These are phyloP conservation scores for Geopemphigus sp. DNA, from an alignment of 1,140 invertebrate species.

Conservation along the genomic window DNA sequence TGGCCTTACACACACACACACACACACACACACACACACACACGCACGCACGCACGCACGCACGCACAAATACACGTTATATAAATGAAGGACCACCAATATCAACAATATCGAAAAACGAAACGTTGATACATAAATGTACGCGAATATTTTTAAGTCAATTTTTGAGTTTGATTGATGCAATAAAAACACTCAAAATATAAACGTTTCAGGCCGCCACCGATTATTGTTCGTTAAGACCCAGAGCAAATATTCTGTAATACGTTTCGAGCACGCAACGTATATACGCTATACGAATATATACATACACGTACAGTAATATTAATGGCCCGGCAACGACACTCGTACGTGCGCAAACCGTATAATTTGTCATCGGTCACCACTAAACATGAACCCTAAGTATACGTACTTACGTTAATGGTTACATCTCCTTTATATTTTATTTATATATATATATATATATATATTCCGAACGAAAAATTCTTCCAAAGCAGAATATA, in stretches of 20 bases:
- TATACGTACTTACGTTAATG: not conserved
- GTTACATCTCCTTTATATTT: too few species aligned
- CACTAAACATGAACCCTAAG: not conserved
- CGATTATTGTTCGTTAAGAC: not conserved
- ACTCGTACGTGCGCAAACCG: not conserved
- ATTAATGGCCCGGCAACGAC: not conserved
- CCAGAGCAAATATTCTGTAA: not conserved
- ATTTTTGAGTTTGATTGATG: too few species aligned
- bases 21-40: too few species aligned
- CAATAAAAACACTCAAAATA: not conserved
- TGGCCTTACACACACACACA: too few species aligned
- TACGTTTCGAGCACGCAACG: not conserved
- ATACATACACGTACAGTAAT: too few species aligned
- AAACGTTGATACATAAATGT: not conserved
- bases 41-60: too few species aligned
- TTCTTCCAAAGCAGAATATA: too few species aligned
- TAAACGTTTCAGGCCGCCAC: not conserved
- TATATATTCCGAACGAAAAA: too few species aligned
- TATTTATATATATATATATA: too few species aligned
- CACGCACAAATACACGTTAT: too few species aligned
- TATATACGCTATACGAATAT: too few species aligned
- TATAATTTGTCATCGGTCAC: not conserved
- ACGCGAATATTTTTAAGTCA: slow-evolving; percentile 9
- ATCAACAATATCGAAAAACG: not conserved
- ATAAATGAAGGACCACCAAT: too few species aligned